phyloP scores from a whole-genome alignment of 2,113 vertebrate species.

The Oncorhynchus clarkii region DNA sequence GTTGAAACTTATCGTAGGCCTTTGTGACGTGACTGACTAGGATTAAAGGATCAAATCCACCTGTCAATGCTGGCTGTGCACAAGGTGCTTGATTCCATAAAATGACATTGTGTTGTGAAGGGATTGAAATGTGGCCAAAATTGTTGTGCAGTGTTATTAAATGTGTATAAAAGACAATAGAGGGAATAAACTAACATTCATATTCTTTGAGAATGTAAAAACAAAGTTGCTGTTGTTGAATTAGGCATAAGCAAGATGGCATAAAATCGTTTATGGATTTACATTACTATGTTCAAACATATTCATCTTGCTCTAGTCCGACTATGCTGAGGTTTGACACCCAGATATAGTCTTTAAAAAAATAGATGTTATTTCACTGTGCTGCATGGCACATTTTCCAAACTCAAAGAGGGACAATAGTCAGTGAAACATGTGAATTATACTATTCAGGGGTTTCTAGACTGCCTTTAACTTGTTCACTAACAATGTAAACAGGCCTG shows the following conservation, averaged over 20 bases:
- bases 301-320: background rate
- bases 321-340: background rate
- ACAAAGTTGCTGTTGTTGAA: background rate
- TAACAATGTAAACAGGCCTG: conserved; percentile 55
- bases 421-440: conserved; percentile 18
- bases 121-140: background rate
- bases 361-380: no score
- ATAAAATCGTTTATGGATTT: background rate
- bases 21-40: no score
- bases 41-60: background rate
- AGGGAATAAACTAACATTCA: no score
- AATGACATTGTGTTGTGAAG: background rate
- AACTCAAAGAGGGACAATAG: background rate
- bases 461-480: conserved; percentile 41
- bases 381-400: background rate
- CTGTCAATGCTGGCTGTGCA: background rate
- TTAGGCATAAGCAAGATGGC: background rate
- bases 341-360: background rate
- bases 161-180: background rate
- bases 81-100: background rate
- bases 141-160: background rate
- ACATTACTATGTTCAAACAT: background rate
- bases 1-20: background rate
- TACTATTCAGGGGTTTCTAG: conserved; percentile 63
- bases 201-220: background rate